phyloP scores from a whole-genome alignment of 2,797 vertebrate species.

The Tragopan temminckii region DNA sequence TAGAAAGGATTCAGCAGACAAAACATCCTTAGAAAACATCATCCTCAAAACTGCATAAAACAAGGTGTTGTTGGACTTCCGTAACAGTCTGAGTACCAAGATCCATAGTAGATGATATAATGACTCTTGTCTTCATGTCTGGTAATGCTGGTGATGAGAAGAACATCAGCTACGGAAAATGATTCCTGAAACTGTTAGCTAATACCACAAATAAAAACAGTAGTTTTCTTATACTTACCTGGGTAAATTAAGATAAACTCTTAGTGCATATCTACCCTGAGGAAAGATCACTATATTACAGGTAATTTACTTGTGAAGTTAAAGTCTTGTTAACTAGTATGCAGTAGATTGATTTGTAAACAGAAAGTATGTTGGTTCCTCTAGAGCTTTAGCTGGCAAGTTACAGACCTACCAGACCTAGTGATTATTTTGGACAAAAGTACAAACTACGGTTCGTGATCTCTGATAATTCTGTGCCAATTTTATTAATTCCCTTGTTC shows the following conservation, averaged over 20 bases:
- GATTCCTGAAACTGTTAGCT: neutral
- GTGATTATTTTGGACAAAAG: neutral
- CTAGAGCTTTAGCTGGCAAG: neutral
- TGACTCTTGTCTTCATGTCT: neutral
- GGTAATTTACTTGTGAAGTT: neutral
- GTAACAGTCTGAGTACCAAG: neutral
- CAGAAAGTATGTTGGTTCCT: neutral
- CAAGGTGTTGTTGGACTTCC: neutral
- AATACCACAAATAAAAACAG: neutral
- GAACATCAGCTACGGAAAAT: neutral
- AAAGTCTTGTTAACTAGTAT: fast-evolving
- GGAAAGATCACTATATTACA: neutral
- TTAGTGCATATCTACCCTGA: neutral
- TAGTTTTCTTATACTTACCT: neutral
- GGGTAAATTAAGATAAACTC: neutral
- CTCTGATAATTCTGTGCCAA: neutral
- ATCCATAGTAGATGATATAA: neutral
- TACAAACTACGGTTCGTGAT: neutral
- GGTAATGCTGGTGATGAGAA: neutral
- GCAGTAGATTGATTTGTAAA: neutral
- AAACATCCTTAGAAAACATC: neutral
- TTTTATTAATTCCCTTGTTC: neutral
- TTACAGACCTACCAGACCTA: neutral
- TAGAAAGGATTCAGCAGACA: neutral
- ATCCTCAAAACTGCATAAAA: neutral